These are phyloP conservation scores for Rhinolophus ferrumequinum DNA, from an alignment of 2,113 vertebrate genomes.

Conservation along the genomic window DNA sequence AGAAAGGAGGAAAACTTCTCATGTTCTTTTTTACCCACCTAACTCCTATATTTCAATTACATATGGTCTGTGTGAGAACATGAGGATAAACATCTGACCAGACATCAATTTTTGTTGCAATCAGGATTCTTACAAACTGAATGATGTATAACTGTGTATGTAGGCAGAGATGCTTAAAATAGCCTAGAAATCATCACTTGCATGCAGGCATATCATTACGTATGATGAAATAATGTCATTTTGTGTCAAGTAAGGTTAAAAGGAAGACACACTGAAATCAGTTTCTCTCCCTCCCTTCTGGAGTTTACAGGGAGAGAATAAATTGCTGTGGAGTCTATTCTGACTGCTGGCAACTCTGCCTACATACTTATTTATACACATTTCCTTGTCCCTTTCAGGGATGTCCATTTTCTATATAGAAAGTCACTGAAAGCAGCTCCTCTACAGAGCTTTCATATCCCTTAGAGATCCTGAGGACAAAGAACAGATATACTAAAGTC, in stretches of 20 bases:
- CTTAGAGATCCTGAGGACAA: not conserved
- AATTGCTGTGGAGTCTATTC: not conserved
- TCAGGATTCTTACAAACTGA: constrained; percentile 58
- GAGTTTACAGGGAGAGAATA: constrained; percentile 23
- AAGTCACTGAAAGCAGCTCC: not conserved
- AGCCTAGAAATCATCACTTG: constrained; percentile 25
- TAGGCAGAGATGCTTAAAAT: constrained; percentile 47
- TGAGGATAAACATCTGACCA: constrained; percentile 33
- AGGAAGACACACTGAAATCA: constrained; percentile 18
- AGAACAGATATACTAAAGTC: not conserved
- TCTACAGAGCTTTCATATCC: not conserved
- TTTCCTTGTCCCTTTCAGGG: not conserved
- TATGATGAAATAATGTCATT: constrained; percentile 10
- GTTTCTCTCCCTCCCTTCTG: not conserved
- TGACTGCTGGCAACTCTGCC: not conserved
- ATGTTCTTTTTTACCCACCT: not conserved
- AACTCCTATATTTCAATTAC: not conserved
- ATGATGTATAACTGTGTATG: constrained; percentile 16
- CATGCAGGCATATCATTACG: not conserved
- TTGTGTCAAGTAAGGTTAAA: constrained; percentile 39
- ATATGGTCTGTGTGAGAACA: not conserved
- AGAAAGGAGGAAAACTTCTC: not conserved
- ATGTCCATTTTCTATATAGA: not conserved
- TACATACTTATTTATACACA: not conserved
- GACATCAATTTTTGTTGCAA: constrained; percentile 57